Percentiles rank a stretch among this genome's conserved stretches.
Evolutionary conservation across 1,140 invertebrate genomes (phyloP).

Genomic region (Gonioctena quinquepunctata): DNA sequence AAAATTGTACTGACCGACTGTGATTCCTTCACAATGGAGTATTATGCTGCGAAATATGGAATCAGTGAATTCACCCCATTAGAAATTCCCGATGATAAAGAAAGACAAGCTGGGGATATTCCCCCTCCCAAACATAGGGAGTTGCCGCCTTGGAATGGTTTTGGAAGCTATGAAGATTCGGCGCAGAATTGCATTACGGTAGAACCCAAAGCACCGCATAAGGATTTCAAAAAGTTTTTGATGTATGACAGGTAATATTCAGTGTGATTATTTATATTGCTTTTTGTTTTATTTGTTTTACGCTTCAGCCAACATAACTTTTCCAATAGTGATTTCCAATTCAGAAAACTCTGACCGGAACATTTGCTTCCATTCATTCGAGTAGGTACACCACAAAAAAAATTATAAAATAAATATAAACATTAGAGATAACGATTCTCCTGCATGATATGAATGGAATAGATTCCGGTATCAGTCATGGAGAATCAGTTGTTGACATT

Average conservation of each 20-base stretch:
- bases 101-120: slow-evolving; percentile 51
- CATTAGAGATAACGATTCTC: too few relatives aligned
- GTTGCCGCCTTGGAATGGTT: slow-evolving; percentile 87
- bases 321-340: too few relatives aligned
- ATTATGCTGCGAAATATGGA: slow-evolving; percentile 66
- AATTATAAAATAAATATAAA: too few relatives aligned
- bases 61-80: slow-evolving; percentile 66
- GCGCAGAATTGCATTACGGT: slow-evolving; percentile 80
- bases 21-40: slow-evolving; percentile 85
- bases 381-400: too few relatives aligned
- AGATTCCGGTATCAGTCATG: too few relatives aligned
- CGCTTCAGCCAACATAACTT: too few relatives aligned
- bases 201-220: slow-evolving; percentile 74
- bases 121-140: slow-evolving; percentile 57
- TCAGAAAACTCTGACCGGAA: too few relatives aligned
- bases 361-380: too few relatives aligned
- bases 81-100: slow-evolving; percentile 54
- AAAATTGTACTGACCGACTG: slow-evolving; percentile 81
- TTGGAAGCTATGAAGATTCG: slow-evolving; percentile 84
- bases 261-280: too few relatives aligned
- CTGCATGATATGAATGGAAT: too few relatives aligned
- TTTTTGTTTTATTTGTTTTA: too few relatives aligned
- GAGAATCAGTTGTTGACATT: too few relatives aligned
- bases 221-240: slow-evolving; percentile 81
- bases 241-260: slow-evolving; percentile 77